Evolutionary conservation across 1,140 invertebrate genomes (phyloP).

Genomic region (Monochamus saltuarius): DNA sequence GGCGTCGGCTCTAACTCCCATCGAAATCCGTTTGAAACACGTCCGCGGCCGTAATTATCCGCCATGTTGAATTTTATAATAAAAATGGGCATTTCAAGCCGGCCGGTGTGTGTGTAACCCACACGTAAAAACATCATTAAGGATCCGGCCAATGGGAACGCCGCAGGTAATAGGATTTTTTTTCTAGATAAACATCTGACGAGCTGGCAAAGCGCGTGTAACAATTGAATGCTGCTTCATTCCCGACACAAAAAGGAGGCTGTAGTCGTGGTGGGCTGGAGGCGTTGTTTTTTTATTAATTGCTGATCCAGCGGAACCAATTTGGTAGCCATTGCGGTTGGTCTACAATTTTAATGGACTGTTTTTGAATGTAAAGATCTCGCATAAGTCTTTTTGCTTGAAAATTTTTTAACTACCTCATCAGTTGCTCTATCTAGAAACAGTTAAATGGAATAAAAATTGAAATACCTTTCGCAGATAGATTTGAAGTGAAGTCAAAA

Average conservation of each 20-base stretch:
- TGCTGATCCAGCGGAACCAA: no score
- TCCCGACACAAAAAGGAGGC: neutral
- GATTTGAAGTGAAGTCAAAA: no score
- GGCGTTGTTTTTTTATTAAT: no score
- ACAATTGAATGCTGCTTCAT: conserved; percentile 17
- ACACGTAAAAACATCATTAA: conserved; percentile 51
- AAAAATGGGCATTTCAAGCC: conserved; percentile 48
- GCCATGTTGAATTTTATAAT: conserved; percentile 50
- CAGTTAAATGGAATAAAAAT: no score
- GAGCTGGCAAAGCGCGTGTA: conserved; percentile 17
- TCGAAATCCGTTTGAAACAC: conserved; percentile 26
- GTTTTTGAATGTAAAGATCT: no score
- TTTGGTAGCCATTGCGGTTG: no score
- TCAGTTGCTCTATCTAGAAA: no score
- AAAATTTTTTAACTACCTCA: no score
- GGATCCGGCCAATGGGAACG: conserved; percentile 48
- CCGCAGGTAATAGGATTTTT: conserved; percentile 47
- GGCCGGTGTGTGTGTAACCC: conserved; percentile 36
- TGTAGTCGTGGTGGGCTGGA: no score
- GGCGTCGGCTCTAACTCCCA: conserved; percentile 20
- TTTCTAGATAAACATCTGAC: conserved; percentile 38
- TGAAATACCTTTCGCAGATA: no score
- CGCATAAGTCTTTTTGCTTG: no score
- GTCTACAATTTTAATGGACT: no score
- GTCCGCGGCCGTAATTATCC: conserved; percentile 38